These are phyloP conservation scores for Sialis lutaria DNA, from an alignment of 2,888 invertebrate genomes.

Conservation along the genomic window DNA sequence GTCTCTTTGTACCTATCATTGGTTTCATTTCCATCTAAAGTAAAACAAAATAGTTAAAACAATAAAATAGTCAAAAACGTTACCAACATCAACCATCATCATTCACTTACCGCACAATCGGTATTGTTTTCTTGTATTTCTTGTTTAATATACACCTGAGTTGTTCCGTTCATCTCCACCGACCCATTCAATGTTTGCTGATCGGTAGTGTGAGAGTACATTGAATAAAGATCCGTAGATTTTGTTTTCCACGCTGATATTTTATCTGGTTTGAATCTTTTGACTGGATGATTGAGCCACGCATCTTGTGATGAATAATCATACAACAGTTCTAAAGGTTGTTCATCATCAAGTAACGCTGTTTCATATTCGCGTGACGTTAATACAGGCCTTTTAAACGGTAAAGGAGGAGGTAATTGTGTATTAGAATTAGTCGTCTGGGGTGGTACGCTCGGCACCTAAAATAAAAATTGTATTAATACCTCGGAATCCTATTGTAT, in stretches of 20 bases:
- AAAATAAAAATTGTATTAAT: too few species aligned
- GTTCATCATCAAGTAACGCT: constrained; percentile 64
- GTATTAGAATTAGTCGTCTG: constrained; percentile 18
- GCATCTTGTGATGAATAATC: constrained; percentile 73
- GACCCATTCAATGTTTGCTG: constrained; percentile 13
- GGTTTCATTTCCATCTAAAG: constrained; percentile 17
- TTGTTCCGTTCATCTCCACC: constrained; percentile 12
- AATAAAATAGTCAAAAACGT: background rate
- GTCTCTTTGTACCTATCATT: constrained; percentile 20
- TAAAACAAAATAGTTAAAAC: constrained; percentile 5
- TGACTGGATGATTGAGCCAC: constrained; percentile 84
- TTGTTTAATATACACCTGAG: constrained; percentile 19
- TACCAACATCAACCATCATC: background rate
- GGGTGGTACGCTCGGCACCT: constrained; percentile 1
- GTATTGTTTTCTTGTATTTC: constrained; percentile 43
- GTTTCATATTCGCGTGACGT: constrained; percentile 62
- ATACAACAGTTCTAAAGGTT: constrained; percentile 65
- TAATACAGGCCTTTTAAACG: constrained; percentile 53
- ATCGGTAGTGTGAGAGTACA: constrained; percentile 18
- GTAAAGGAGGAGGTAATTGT: background rate
- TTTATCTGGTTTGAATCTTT: constrained; percentile 56
- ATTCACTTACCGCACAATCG: constrained; percentile 17
- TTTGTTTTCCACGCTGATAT: constrained; percentile 24
- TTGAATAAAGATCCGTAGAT: constrained; percentile 22
- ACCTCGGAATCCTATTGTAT: too few species aligned